Evolutionary conservation across 2,797 vertebrate species (phyloP).

Genomic region (Takifugu rubripes): DNA sequence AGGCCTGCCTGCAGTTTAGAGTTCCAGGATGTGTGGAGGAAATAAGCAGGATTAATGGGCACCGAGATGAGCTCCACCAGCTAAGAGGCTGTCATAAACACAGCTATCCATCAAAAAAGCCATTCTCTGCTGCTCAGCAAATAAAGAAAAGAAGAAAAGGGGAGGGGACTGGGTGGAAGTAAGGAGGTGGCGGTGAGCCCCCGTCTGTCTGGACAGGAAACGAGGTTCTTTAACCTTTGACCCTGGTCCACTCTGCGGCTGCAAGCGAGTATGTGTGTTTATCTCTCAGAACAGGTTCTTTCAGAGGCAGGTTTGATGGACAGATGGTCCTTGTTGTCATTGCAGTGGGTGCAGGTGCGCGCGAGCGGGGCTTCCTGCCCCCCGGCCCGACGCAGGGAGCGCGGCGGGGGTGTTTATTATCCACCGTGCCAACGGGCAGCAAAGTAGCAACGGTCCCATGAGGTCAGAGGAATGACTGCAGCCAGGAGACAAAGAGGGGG

Average conservation of each 20-base stretch:
- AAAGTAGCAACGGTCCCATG: conserved; percentile 35
- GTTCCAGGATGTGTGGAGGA: conserved; percentile 30
- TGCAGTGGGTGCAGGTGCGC: conserved; percentile 64
- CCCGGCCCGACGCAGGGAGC: conserved; percentile 35
- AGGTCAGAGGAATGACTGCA: conserved; percentile 40
- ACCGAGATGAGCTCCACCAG: conserved; percentile 37
- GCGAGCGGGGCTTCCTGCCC: conserved; percentile 58
- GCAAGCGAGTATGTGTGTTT: conserved; percentile 37
- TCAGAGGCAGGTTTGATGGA: conserved; percentile 44
- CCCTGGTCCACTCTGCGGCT: conserved; percentile 38
- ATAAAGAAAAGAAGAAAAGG: neutral
- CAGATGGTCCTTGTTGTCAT: conserved; percentile 69
- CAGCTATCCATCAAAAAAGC: conserved; percentile 7
- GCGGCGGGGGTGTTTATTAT: conserved; percentile 53
- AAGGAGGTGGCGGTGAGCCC: conserved; percentile 41
- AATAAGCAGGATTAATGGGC: conserved; percentile 30
- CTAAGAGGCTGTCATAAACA: conserved; percentile 34
- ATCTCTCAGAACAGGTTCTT: conserved; percentile 59
- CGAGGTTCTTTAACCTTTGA: conserved; percentile 63
- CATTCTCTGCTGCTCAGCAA: conserved; percentile 4
- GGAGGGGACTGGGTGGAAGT: conserved; percentile 30
- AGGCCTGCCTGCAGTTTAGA: conserved; percentile 22
- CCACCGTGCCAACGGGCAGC: conserved; percentile 55
- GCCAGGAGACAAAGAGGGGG: conserved; percentile 8
- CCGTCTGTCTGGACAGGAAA: conserved; percentile 77